Base-by-base conservation (phyloP, 2,888 invertebrate genomes). In the Calliphora vomitoria region DNA sequence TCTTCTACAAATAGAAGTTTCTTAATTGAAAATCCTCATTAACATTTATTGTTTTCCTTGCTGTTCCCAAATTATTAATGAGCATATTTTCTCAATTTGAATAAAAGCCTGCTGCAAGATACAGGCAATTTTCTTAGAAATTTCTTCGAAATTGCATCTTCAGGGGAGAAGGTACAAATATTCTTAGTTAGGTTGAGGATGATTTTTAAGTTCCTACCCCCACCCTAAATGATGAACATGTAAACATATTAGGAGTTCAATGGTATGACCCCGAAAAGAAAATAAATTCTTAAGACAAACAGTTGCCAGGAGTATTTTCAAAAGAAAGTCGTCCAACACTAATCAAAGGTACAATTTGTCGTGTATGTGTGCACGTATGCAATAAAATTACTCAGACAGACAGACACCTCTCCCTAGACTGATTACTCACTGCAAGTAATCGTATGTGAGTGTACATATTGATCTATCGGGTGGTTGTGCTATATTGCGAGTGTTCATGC, bases 391-490 rank as follows among this genome's bases (percentile, higher is more conserved):
- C 53, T 53, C 71, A 53, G 60, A 47, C 35, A 41, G 8, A 8
- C 4, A 47, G 6, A 18, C 31, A 20, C 68, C 55, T 72, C 60
- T 60, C 69, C 60, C 25, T 20, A 68, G 25, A 47, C 1, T 47
- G 55, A 64, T 20, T 82, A n/a, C 10, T 18, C 44, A 44, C 35
- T 47, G 72, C 58, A 71, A 64, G 18, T 72, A 71, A 25, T 60
- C 53, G 55, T 58, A 55, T 55, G 66, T 18, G 6, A 47, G 72
- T 15, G n/a, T n/a, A n/a, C n/a, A n/a, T 69, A 82, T 84, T 84
- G 81, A 87, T 87, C 83, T 66, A 78, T 87, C 72, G 87, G 87
- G 84, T 85, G 84, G 81, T 87, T 60, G 75, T 84, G 71, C 71
- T 13, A 62, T 53, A 60, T 64, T 20, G 71, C 20, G 38, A 41